Base-by-base conservation (phyloP, 2,113 vertebrate genomes). In the Xenopus borealis region DNA sequence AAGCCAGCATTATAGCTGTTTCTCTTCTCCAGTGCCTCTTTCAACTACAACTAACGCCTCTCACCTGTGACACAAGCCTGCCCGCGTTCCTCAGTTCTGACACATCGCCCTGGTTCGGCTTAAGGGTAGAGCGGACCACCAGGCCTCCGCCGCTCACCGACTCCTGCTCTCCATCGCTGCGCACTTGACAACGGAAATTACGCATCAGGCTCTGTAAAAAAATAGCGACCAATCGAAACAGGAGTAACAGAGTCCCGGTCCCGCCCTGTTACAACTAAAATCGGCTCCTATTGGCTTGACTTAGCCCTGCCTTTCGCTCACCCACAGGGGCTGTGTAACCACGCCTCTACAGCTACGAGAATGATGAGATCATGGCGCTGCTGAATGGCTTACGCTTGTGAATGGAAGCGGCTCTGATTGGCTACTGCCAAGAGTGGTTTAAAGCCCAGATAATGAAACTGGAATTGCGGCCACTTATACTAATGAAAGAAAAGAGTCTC, bases 151-250 rank as follows among this genome's bases (percentile, higher is more conserved):
- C 66, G 59, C 30, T 40, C 59, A 76, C n/a, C 33, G 63, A 68
- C 45, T 66, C 66, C 73, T 58, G 73, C 66, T 69, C 66, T 44
- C 73, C 73, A 76, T 76, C 45, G 58, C 59, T 76, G 73, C 73
- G 73, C 73, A 76, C 73, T 76, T 76, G 66, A 76, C 73, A 69
- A 76, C 73, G 73, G 73, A 76, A 69, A 69, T 76, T 53, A 63
- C 73, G 73, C 59, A 69, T 10, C 3, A 12, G 12, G 6, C 33
- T 1, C 14, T 19, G 18, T 7, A 11, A 13, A 55, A 44, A 59
- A 16, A 14, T 1, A 18, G 58, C 16, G 13, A 10, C 73, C 59
- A 76, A 76, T 76, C 20, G 12, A 11, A n/a, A 3, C 16, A 10
- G 1, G 27, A 10, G 0, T 76, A 44, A n/a, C 27, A 69, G 20